Evolutionary conservation across 2,113 vertebrate genomes (phyloP), one percentile per base, ranked within the genome.

Genomic region (Ardeotis arabs): DNA sequence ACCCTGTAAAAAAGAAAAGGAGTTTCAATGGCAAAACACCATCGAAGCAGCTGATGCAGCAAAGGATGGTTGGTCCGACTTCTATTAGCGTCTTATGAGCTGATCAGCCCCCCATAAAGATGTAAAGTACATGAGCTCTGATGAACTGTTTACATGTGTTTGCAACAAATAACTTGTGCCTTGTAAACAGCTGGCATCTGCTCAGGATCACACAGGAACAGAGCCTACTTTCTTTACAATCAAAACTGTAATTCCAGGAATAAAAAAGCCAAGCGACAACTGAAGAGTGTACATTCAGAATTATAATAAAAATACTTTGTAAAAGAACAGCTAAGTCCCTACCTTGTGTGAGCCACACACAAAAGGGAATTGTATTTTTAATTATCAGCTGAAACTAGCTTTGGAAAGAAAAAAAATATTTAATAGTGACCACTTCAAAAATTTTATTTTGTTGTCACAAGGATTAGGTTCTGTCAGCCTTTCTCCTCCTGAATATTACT

Each of bases 151-250:
- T 97, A 93, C 52, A 75, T 68, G 79, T 19, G 29, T 92, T 89
- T 94, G 94, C 89, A 97, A 95, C 92, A 97, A 98, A 95, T 95
- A 98, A 95, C 95, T 79, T 96, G 92, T 76, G 88, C 28, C 41
- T 91, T 87, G 77, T 93, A 97, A 97, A 97, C 91, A 97, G 87
- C 95, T 96, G 95, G 79, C 95, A 96, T 97, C 97, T 98, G 96
- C 72, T 97, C 76, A 93, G 80, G 75, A 92, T 97, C 90, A 87
- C 44, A 74, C 2, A 9, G 56, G 20, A 84, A 64, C 69, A 91
- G 58, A 76, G n/a, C 12, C 58, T 78, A 52, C 29, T 70, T 87
- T 87, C 76, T 85, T 84, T 67, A 63, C 45, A 52, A 75, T 96
- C 84, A 86, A 88, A 92, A 95, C 69, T 84, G 66, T 53, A 82